Percentiles rank a stretch among this genome's conserved stretches.
These are phyloP conservation scores for Macaca nemestrina DNA, from an alignment of 2,113 vertebrate species.

Conservation along the genomic window DNA sequence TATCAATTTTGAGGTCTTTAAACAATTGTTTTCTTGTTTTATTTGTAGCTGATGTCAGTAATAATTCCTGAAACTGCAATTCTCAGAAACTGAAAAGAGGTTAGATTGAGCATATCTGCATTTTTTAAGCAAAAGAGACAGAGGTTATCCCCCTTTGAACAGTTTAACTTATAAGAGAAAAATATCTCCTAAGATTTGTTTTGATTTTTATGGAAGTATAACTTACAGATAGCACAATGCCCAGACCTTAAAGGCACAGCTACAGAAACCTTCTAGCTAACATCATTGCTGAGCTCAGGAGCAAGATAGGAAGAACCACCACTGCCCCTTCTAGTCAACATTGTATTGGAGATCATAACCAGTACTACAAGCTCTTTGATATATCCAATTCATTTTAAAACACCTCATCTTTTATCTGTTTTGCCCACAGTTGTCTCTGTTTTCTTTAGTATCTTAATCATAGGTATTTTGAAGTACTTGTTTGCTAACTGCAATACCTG, in stretches of 20 bases:
- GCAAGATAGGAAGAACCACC: accelerated
- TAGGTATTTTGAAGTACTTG: background rate
- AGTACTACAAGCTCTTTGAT: background rate
- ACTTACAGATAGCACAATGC: background rate
- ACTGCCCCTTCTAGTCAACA: accelerated
- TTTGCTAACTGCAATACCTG: background rate
- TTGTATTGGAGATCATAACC: background rate
- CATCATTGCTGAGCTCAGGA: background rate
- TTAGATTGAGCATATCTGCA: background rate
- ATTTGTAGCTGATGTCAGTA: background rate
- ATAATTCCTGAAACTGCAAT: background rate
- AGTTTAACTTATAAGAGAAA: conserved; percentile 18
- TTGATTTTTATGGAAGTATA: background rate
- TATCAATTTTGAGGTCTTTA: background rate
- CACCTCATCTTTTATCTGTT: background rate
- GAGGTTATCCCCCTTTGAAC: background rate
- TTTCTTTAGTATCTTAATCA: background rate
- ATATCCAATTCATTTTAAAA: background rate
- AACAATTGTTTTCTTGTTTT: background rate
- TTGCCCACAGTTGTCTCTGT: background rate
- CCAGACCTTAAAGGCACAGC: background rate
- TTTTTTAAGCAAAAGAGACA: conserved; percentile 40
- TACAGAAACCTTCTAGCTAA: background rate
- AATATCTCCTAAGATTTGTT: conserved; percentile 3
- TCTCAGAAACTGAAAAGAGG: background rate